Conservation (phyloP, 1,140 invertebrate genomes). For the Triops cancriformis region DNA sequence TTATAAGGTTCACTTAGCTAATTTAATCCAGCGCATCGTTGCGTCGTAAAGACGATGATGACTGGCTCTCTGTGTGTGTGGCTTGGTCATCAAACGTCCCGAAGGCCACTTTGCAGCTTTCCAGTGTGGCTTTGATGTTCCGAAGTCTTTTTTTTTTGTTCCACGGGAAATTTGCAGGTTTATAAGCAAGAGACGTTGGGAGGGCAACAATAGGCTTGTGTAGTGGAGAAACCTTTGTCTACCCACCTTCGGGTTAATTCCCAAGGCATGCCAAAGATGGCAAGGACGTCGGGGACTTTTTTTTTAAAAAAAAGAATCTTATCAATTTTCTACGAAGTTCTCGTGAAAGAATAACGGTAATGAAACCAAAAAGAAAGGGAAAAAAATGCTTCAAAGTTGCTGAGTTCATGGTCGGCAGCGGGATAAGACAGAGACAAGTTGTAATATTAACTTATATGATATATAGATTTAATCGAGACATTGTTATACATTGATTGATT, state of each 20-base stretch:
- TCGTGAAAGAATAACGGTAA: neutral
- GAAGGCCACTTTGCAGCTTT: neutral
- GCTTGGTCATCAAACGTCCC: neutral
- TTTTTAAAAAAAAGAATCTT: no score
- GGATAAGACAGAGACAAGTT: no score
- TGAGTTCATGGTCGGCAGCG: no score
- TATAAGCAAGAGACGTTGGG: neutral
- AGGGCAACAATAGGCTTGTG: neutral
- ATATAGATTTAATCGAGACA: no score
- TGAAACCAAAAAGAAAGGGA: neutral
- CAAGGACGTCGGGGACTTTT: no score
- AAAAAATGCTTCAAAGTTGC: no score
- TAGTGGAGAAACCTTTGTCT: neutral
- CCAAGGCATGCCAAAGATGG: no score
- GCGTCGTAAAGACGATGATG: neutral
- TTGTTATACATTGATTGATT: neutral
- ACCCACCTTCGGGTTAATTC: neutral
- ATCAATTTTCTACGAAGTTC: no score
- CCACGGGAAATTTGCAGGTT: neutral
- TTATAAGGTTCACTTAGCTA: neutral
- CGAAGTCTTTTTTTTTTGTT: neutral
- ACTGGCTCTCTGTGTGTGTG: neutral
- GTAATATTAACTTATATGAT: no score
- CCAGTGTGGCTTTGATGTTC: neutral
- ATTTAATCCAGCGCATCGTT: constrained; percentile 1